A percentile compares a stretch with the other conserved stretches of the same genome.
phyloP scores from a whole-genome alignment of 2,113 vertebrate genomes.

The Syrrhaptes paradoxus region DNA sequence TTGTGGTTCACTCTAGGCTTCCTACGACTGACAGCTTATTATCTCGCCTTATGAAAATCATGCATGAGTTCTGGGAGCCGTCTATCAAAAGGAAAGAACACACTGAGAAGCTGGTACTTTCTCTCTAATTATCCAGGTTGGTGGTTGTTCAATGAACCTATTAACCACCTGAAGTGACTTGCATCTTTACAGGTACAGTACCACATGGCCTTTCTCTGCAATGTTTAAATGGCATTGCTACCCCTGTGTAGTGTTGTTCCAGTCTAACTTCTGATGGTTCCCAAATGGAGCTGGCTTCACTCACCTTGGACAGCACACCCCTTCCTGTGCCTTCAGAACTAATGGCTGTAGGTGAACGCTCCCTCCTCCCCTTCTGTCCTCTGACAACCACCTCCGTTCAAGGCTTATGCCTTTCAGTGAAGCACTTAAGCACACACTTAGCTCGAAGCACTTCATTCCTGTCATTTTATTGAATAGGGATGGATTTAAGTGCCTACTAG shows the following conservation, averaged over 20 bases:
- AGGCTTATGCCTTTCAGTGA: background rate
- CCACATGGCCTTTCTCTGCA: background rate
- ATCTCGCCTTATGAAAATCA: background rate
- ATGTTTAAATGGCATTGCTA: background rate
- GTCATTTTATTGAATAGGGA: background rate
- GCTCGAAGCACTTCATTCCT: background rate
- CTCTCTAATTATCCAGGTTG: background rate
- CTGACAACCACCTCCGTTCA: background rate
- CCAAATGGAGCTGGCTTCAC: background rate
- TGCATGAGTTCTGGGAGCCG: background rate
- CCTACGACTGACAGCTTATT: background rate
- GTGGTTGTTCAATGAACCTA: background rate
- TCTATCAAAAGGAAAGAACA: background rate
- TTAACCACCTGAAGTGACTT: background rate
- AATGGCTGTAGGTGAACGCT: background rate
- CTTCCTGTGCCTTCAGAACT: background rate
- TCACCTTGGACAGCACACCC: background rate
- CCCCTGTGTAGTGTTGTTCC: background rate
- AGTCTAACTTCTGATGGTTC: background rate
- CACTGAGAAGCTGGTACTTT: background rate
- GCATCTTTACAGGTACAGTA: background rate
- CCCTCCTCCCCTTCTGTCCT: background rate
- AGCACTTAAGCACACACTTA: background rate
- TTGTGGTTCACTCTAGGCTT: conserved; percentile 4
- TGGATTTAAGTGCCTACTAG: background rate